Evolutionary conservation across 2,888 invertebrate genomes (phyloP).

Genomic region (Sclerodermus sp.): DNA sequence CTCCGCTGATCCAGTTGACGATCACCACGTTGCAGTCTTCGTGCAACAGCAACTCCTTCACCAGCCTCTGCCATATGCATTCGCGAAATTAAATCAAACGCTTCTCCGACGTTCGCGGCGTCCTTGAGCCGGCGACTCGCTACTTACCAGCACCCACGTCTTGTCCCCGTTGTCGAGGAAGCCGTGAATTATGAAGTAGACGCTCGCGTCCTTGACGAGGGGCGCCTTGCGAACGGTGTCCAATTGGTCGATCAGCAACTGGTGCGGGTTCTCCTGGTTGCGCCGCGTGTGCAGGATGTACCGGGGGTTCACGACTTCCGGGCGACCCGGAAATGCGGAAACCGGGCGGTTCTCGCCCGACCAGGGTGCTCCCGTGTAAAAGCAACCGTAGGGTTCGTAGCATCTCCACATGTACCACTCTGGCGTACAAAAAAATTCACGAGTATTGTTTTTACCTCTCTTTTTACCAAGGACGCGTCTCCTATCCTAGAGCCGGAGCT

Average conservation of each 20-base stretch:
- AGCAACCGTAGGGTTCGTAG: constrained; percentile 80
- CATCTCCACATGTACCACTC: constrained; percentile 64
- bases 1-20: constrained; percentile 85
- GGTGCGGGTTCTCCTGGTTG: constrained; percentile 61
- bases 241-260: constrained; percentile 69
- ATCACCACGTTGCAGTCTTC: constrained; percentile 75
- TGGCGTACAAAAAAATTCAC: constrained; percentile 13
- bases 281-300: constrained; percentile 64
- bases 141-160: constrained; percentile 71
- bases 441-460: constrained; percentile 1
- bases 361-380: constrained; percentile 78
- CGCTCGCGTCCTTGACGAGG: constrained; percentile 64
- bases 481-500: too few species aligned
- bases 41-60: constrained; percentile 70
- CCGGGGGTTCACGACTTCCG: constrained; percentile 67
- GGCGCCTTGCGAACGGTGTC: constrained; percentile 66
- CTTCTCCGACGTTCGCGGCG: too few species aligned
- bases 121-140: too few species aligned
- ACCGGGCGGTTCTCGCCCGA: constrained; percentile 76
- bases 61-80: constrained; percentile 65
- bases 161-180: constrained; percentile 83
- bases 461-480: too few species aligned
- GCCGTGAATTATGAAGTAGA: constrained; percentile 82
- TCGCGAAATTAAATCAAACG: too few species aligned
- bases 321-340: constrained; percentile 74